A percentile compares a stretch with the other conserved stretches of the same genome.
These are phyloP conservation scores for Drosophila sproati DNA, from an alignment of 1,140 invertebrate genomes.

Conservation along the genomic window DNA sequence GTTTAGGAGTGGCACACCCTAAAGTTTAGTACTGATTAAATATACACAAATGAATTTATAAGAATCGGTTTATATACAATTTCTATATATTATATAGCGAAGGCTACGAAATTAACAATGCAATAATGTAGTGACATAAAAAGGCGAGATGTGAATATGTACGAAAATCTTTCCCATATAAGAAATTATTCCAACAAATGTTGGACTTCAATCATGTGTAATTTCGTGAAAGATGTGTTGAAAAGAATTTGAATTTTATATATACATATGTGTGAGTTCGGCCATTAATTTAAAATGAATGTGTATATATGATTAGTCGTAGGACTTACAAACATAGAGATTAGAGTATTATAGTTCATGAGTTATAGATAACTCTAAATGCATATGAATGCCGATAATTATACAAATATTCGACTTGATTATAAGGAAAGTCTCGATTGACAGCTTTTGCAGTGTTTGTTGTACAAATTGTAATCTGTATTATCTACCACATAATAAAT, in stretches of 20 bases:
- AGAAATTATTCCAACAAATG: not conserved
- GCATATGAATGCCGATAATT: not conserved
- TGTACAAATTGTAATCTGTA: constrained; percentile 31
- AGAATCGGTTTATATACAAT: constrained; percentile 72
- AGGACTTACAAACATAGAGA: not conserved
- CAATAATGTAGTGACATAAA: not conserved
- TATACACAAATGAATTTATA: constrained; percentile 79
- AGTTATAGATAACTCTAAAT: not conserved
- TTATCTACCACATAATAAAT: constrained; percentile 15
- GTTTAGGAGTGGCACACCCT: constrained; percentile 39
- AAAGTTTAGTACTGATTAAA: constrained; percentile 74
- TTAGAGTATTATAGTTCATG: not conserved
- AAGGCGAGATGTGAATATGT: not conserved
- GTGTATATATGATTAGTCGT: constrained; percentile 6
- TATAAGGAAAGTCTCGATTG: not conserved
- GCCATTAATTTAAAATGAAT: not conserved
- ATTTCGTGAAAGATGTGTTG: not conserved
- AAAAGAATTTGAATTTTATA: not conserved
- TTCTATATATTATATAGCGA: constrained; percentile 32
- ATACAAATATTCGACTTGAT: constrained; percentile 1
- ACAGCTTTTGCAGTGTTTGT: constrained; percentile 26
- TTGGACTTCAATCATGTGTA: not conserved
- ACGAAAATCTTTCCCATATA: not conserved
- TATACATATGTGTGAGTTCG: not conserved
- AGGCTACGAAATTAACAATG: constrained; percentile 36